Evolutionary conservation across 2,113 vertebrate genomes (phyloP), one percentile per base, ranked within the genome.

Genomic region (Megaceryle torquata): DNA sequence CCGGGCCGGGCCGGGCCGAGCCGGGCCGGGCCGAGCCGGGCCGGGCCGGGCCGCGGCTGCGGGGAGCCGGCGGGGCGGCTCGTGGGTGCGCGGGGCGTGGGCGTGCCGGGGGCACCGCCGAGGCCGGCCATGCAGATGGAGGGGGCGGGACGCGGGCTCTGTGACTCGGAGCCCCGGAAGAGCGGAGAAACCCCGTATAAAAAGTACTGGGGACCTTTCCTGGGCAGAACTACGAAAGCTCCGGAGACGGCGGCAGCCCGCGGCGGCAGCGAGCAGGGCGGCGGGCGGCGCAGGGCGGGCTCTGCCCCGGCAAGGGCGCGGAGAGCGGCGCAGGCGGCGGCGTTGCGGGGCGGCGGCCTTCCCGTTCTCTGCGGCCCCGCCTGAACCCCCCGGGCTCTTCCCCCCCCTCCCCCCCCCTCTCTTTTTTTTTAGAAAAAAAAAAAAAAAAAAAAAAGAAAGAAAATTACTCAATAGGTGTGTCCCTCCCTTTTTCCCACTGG

Each of bases 81-180:
- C 37, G 19, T 13, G 35, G 19, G 16, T 39, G 33, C 48, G 50
- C 87, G 14, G 53, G 64, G 43, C 75, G 93, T 79, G 94, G 91
- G 87, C 91, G 94, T 79, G 87, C 87, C 88, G 79, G 94, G 91
- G 81, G 88, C 88, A 88, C 91, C 81, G 88, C 37, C 85, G 85
- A 51, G 81, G 76, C 67, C 63, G 60, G 60, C 44, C 94, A 95
- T 96, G 96, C 95, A 97, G 86, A 96, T 86, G 24, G n/a, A 37
- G 61, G 81, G 97, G 97, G 97, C 95, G 97, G 93, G 93, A 98
- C 97, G 89, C 97, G 88, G 93, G 87, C 94, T 97, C 98, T 97
- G 99, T 98, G 98, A 98, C 96, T 98, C 97, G 82, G 98, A 96
- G 98, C 96, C 97, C 97, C 98, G 98, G 98, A 98, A 98, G 98